Evolutionary conservation across 2,797 vertebrate genomes (phyloP), one percentile per base, ranked within the genome.

Genomic region (Synanceia verrucosa): DNA sequence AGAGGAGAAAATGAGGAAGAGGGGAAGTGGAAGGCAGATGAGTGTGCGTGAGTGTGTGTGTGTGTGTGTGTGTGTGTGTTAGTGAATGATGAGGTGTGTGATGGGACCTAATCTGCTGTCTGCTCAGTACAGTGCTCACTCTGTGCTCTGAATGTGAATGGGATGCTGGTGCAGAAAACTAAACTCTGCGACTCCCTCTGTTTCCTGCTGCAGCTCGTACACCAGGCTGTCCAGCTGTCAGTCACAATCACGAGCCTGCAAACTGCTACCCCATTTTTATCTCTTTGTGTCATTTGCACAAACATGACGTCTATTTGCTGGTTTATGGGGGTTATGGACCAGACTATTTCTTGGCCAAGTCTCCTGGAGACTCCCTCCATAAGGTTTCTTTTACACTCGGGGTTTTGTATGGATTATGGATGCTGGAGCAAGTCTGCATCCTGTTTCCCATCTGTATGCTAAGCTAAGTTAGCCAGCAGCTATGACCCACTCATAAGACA

Each of bases 101-200:
- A 89, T 89, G 78, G 80, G 73, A 88, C 67, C 86, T 91, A 88
- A 90, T 91, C 85, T 88, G 78, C 85, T 87, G 83, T 88, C 88
- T 89, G 86, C 88, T 85, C 87, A 57, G 82, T 85, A 86, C 82
- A 86, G 83, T 85, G 78, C 76, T 65, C 79, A 33, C 72, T 72
- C 50, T 91, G 85, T 89, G 88, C 68, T 29, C 81, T 82, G 91
- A 85, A 90, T 91, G 81, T 51, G 79, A 90, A 91, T 88, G 68
- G 75, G 73, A 73, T 41, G 62, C 77, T 65, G 80, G 68, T 70
- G 87, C 85, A 85, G 73, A 56, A 82, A 84, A 68, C 71, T 60
- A 34, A 76, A 85, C 34, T 39, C 50, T 68, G 70, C 66, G 47
- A 65, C 67, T 58, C 48, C 53, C 29, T 36, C 57, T 55, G 47